phyloP scores from a whole-genome alignment of 2,797 vertebrate genomes.

The Simalia tracyae region DNA sequence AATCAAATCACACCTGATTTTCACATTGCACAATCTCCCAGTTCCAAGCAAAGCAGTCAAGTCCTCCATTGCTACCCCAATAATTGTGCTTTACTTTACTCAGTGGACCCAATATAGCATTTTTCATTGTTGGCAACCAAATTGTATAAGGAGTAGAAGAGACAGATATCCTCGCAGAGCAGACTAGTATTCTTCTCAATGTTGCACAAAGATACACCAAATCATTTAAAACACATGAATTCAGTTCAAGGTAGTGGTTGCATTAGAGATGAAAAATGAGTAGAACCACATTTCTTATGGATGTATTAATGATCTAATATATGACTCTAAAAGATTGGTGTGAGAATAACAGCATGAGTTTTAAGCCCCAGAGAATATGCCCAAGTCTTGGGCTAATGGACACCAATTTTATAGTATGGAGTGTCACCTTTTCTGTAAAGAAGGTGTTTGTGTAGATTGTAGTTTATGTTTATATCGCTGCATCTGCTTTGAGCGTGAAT shows the following conservation, averaged over 20 bases:
- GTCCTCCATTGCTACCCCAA: constrained; percentile 51
- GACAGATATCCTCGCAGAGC: constrained; percentile 58
- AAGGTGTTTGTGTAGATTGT: constrained; percentile 80
- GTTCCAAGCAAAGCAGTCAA: constrained; percentile 56
- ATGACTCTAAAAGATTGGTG: constrained; percentile 76
- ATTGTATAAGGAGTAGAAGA: constrained; percentile 61
- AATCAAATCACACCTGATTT: constrained; percentile 60
- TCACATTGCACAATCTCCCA: constrained; percentile 71
- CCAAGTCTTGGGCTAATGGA: constrained; percentile 74
- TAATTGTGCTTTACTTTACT: constrained; percentile 73
- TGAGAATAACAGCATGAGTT: constrained; percentile 71
- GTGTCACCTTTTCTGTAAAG: constrained; percentile 97
- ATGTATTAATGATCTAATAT: constrained; percentile 74
- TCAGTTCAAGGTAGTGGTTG: constrained; percentile 73
- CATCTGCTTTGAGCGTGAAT: constrained; percentile 92
- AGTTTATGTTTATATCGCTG: constrained; percentile 91
- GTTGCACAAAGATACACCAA: constrained; percentile 76
- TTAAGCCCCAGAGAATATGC: constrained; percentile 74
- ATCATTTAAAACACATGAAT: constrained; percentile 76
- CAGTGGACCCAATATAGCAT: constrained; percentile 67
- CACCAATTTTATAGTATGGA: constrained; percentile 69
- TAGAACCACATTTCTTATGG: constrained; percentile 73
- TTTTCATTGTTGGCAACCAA: constrained; percentile 66
- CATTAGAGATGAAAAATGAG: constrained; percentile 71
- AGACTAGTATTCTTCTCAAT: constrained; percentile 72